Evolutionary conservation across 1,140 invertebrate genomes (phyloP), one percentile per base, ranked within the genome.

Genomic region (Lucilia cuprina): DNA sequence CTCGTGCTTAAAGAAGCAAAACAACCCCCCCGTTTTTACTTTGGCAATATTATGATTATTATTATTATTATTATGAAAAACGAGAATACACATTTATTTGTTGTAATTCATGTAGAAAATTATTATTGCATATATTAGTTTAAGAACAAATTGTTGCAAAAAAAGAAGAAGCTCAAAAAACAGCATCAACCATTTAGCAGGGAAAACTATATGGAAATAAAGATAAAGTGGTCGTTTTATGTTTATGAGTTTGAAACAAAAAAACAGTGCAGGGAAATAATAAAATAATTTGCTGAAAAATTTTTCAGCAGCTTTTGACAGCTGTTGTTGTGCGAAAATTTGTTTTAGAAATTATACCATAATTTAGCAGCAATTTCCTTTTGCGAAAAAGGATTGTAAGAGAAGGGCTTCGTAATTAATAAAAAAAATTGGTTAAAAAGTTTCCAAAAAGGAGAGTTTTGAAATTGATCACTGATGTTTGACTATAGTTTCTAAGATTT

Each of bases 281-380:
- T 70, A 25, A 70, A 25, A 70, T 70, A 70, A 70, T 70, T 70
- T 70, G 19, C n/a, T 25, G 21, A 70, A 70, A 21, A 70, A 21
- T 70, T 70, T 21, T 25, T 70, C 19, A 21, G n/a, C 19, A 21
- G n/a, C 19, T 70, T 14, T 12, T 70, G 19, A 12, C 65, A 70
- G 65, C 65, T 70, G 65, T 70, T 70, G 65, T 70, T 70, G 21
- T 70, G 65, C 65, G 65, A 70, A 70, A 70, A 70, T 70, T 30
- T 70, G n/a, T 70, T 70, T 70, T 70, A 70, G 65, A 70, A 21
- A 70, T 70, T 70, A 70, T 70, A 70, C 65, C n/a, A 70, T 70
- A 70, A 70, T 70, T 70, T 70, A 70, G 21, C 65, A 21, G 65
- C 21, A 70, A 70, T 70, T 70, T 70, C 65, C 65, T 19, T 70